These are phyloP conservation scores for Metacarcinus magister DNA, from an alignment of 2,888 invertebrate genomes.

Conservation along the genomic window DNA sequence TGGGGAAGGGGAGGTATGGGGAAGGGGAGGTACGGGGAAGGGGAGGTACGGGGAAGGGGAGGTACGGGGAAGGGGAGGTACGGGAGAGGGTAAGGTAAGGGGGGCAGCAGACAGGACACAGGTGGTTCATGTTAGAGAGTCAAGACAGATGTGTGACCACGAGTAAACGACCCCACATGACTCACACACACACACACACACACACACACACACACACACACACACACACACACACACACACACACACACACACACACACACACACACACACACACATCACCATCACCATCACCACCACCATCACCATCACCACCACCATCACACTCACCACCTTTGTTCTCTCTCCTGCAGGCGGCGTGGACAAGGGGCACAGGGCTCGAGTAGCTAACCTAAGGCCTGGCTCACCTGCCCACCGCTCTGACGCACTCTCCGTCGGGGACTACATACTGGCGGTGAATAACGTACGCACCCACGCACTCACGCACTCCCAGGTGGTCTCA, in stretches of 20 bases:
- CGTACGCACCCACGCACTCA: slow-evolving; percentile 90
- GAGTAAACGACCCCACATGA: slow-evolving; percentile 27
- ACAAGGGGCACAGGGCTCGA: slow-evolving; percentile 89
- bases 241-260: slow-evolving; percentile 1
- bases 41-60: neutral
- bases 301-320: neutral
- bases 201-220: too few relatives aligned
- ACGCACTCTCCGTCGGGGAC: slow-evolving; percentile 92
- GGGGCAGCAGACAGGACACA: too few relatives aligned
- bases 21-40: neutral
- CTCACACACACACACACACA: too few relatives aligned
- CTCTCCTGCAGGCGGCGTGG: slow-evolving; percentile 87
- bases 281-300: neutral
- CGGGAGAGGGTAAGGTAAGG: neutral
- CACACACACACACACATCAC: neutral
- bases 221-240: too few relatives aligned
- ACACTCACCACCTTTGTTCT: neutral
- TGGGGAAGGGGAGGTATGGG: too few relatives aligned
- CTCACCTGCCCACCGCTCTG: slow-evolving; percentile 90
- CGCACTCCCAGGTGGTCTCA: slow-evolving; percentile 91
- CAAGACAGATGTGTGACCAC: slow-evolving; percentile 30
- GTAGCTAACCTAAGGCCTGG: slow-evolving; percentile 90
- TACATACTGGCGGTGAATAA: slow-evolving; percentile 93
- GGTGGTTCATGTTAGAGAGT: slow-evolving; percentile 37
- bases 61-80: neutral